A percentile compares a stretch with the other conserved stretches of the same genome.
Conservation (phyloP, 1,140 invertebrate species). For the Leptinotarsa undecemlineata region DNA sequence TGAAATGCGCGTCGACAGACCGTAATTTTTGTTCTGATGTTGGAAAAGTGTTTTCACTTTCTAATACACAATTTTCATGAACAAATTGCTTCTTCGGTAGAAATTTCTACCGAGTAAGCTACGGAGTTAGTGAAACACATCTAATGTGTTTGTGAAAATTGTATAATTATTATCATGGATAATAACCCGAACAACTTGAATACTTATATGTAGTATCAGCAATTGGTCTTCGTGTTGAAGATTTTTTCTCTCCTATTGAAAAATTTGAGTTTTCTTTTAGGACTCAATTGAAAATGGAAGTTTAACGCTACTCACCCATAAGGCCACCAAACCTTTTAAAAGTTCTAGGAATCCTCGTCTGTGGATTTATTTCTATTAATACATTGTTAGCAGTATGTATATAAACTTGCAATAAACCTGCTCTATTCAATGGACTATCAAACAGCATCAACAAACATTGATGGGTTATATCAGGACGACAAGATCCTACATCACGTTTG, state of each 20-base stretch:
- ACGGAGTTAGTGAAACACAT: too few relatives aligned
- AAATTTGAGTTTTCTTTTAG: neutral
- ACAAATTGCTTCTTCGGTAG: too few relatives aligned
- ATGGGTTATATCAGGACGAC: conserved; percentile 93
- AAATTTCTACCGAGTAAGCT: too few relatives aligned
- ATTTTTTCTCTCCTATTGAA: neutral
- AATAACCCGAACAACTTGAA: too few relatives aligned
- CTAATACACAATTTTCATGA: too few relatives aligned
- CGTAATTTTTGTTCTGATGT: too few relatives aligned
- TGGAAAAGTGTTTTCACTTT: too few relatives aligned
- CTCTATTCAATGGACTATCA: conserved; percentile 93
- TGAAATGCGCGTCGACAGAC: too few relatives aligned
- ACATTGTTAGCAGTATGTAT: conserved; percentile 95
- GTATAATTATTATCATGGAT: too few relatives aligned
- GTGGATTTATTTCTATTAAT: conserved; percentile 97
- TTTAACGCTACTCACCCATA: conserved; percentile 75
- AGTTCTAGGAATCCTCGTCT: conserved; percentile 96
- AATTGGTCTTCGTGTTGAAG: too few relatives aligned
- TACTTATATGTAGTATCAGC: too few relatives aligned
- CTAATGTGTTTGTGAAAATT: too few relatives aligned
- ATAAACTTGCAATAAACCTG: conserved; percentile 89
- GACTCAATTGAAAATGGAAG: neutral
- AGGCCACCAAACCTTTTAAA: conserved; percentile 98
- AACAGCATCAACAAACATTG: conserved; percentile 95
- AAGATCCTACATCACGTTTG: conserved; percentile 80